Conservation (phyloP, 2,113 vertebrate species). For the Pan paniscus region DNA sequence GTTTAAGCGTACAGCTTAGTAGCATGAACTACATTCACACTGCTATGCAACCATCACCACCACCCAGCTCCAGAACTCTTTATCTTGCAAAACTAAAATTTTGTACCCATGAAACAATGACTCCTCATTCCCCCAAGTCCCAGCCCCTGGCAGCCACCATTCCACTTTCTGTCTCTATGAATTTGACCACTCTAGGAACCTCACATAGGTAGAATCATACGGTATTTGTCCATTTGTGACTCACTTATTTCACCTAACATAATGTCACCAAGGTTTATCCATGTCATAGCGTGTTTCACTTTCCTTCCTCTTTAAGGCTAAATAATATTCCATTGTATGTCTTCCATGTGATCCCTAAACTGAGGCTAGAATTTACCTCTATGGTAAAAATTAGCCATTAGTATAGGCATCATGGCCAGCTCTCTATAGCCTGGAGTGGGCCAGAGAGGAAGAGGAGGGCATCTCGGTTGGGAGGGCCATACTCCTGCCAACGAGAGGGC, state of each 20-base stretch:
- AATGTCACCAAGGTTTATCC: not conserved
- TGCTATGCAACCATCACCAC: fast-evolving
- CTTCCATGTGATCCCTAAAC: not conserved
- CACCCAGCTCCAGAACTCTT: not conserved
- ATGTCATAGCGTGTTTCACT: fast-evolving
- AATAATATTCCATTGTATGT: fast-evolving
- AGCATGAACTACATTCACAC: not conserved
- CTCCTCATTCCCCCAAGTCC: fast-evolving
- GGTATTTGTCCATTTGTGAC: not conserved
- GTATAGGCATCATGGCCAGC: fast-evolving
- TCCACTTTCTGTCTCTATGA: not conserved
- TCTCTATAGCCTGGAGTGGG: fast-evolving
- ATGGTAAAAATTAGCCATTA: no score
- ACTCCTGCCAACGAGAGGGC: not conserved
- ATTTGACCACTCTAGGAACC: fast-evolving
- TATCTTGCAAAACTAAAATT: no score
- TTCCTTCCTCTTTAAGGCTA: not conserved
- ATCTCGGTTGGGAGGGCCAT: not conserved
- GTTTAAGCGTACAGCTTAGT: not conserved
- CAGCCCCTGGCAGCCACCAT: not conserved
- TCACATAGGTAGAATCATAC: fast-evolving
- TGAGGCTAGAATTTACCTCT: not conserved
- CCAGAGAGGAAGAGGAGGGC: not conserved
- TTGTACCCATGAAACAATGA: not conserved
- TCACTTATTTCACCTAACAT: not conserved